phyloP scores from a whole-genome alignment of 2,888 invertebrate species.

The Physocephala rufipes region DNA sequence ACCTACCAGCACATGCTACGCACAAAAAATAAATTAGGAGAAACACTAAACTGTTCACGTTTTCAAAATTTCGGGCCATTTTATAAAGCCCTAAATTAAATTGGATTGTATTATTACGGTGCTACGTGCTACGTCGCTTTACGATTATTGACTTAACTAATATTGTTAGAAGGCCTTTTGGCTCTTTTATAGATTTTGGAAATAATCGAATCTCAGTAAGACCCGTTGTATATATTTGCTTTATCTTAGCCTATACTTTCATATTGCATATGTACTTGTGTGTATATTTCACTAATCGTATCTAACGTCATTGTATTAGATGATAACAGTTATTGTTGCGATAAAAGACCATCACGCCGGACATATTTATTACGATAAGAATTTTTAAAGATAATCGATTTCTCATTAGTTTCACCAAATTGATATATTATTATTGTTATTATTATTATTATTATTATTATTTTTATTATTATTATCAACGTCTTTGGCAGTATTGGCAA shows the following conservation, averaged over 20 bases:
- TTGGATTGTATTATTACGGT: background rate
- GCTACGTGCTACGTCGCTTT: constrained; percentile 27
- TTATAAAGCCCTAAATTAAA: constrained; percentile 51
- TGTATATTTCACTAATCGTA: constrained; percentile 36
- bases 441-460: too few species aligned
- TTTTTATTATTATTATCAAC: too few species aligned
- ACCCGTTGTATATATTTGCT: too few species aligned
- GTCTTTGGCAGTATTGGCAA: too few species aligned
- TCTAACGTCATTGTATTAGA: background rate
- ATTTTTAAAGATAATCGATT: too few species aligned
- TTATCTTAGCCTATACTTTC: constrained; percentile 9
- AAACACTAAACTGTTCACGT: constrained; percentile 54
- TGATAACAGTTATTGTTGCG: too few species aligned
- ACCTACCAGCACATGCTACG: constrained; percentile 51
- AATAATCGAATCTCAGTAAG: constrained; percentile 30
- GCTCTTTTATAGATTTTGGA: constrained; percentile 57
- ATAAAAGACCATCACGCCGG: too few species aligned
- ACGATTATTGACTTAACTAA: constrained; percentile 54
- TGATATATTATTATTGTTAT: too few species aligned
- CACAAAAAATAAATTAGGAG: constrained; percentile 45
- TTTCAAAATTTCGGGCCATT: constrained; percentile 48
- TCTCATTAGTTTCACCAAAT: too few species aligned
- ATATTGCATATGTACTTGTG: constrained; percentile 35
- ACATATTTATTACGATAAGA: too few species aligned
- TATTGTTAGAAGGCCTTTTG: constrained; percentile 43